Conservation (phyloP, 2,113 vertebrate species). For the Cichladusa arquata region DNA sequence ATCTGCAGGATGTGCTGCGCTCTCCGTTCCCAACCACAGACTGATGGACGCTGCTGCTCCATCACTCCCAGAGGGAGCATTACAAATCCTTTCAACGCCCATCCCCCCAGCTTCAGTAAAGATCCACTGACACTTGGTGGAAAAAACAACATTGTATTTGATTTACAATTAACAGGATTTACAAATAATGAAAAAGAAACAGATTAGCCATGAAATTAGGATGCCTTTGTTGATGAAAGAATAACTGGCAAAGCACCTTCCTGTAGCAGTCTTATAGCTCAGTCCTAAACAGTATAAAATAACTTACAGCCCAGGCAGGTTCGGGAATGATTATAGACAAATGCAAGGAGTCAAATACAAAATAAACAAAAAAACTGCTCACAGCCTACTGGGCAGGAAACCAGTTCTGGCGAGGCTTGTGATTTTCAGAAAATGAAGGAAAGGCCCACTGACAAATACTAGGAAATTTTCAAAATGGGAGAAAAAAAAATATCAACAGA, state of each 20-base stretch:
- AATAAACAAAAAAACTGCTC: not conserved
- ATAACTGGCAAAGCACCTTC: slow-evolving; percentile 52
- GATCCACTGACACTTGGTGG: slow-evolving; percentile 49
- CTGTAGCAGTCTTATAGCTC: slow-evolving; percentile 33
- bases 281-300: slow-evolving; percentile 46
- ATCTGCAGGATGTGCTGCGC: not conserved
- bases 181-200: slow-evolving; percentile 73
- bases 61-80: not conserved
- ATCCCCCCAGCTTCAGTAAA: slow-evolving; percentile 1
- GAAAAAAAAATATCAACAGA: not conserved
- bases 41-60: not conserved
- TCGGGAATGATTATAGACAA: slow-evolving; percentile 32
- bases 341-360: not conserved
- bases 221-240: slow-evolving; percentile 45
- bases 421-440: not conserved
- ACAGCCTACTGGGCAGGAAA: not conserved
- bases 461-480: not conserved
- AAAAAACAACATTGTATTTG: slow-evolving; percentile 78
- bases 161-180: slow-evolving; percentile 79
- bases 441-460: not conserved
- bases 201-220: slow-evolving; percentile 58
- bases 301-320: slow-evolving; percentile 44
- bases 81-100: not conserved
- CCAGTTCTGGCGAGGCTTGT: not conserved
- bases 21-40: not conserved